Evolutionary conservation across 1,140 invertebrate genomes (phyloP).

Genomic region (Aphidius gifuensis): DNA sequence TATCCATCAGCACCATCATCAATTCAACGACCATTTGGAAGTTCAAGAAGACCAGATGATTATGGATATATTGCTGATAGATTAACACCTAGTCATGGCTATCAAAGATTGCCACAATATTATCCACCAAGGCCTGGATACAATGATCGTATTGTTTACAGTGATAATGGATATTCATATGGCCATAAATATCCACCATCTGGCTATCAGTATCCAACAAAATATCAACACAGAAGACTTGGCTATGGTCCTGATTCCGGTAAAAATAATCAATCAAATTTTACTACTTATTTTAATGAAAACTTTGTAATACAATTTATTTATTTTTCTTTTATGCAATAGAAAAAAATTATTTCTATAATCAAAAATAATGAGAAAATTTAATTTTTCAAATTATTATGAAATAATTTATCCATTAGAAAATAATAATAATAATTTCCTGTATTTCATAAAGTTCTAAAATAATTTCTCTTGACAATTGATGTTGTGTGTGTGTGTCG

Average conservation of each 20-base stretch:
- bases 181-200: neutral
- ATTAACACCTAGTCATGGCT: neutral
- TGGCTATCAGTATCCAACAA: neutral
- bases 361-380: neutral
- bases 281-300: too few relatives aligned
- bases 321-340: too few relatives aligned
- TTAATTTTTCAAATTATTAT: too few relatives aligned
- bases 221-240: constrained; percentile 29
- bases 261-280: constrained; percentile 15
- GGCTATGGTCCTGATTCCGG: constrained; percentile 27
- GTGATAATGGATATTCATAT: constrained; percentile 22
- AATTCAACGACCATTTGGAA: neutral
- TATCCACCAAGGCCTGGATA: constrained; percentile 25
- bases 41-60: constrained; percentile 6
- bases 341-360: neutral
- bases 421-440: too few relatives aligned
- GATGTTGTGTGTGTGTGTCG: too few relatives aligned
- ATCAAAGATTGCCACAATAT: constrained; percentile 27
- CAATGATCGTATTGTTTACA: constrained; percentile 12
- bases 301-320: too few relatives aligned
- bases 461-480: too few relatives aligned
- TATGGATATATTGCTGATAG: constrained; percentile 14
- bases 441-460: too few relatives aligned
- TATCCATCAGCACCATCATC: constrained; percentile 3
- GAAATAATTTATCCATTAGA: too few relatives aligned